A percentile compares a stretch with the other conserved stretches of the same genome.
These are phyloP conservation scores for Ferdinandea cuprea DNA, from an alignment of 2,888 invertebrate species.

Conservation along the genomic window DNA sequence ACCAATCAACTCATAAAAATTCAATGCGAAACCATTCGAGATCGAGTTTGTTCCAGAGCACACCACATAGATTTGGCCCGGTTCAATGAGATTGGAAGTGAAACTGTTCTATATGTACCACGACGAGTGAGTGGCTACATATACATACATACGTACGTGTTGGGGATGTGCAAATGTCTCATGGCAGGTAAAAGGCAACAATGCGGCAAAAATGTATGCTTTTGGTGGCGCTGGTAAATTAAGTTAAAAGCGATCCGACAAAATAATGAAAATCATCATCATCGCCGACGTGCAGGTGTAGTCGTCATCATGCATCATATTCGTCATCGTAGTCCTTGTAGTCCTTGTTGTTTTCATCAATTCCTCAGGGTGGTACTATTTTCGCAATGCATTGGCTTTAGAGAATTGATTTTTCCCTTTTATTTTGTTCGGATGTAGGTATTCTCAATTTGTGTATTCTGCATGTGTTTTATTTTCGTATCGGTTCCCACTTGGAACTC, in stretches of 20 bases:
- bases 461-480: slow-evolving; percentile 1
- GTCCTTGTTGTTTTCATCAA: slow-evolving; percentile 19
- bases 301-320: background rate
- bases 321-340: slow-evolving; percentile 14
- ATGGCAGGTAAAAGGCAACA: slow-evolving; percentile 42
- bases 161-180: slow-evolving; percentile 21
- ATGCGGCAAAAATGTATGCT: slow-evolving; percentile 53
- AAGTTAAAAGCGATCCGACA: slow-evolving; percentile 61
- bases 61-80: slow-evolving; percentile 47
- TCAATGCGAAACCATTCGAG: slow-evolving; percentile 65
- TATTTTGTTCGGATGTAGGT: slow-evolving; percentile 2
- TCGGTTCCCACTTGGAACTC: slow-evolving; percentile 15
- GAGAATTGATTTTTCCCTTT: background rate
- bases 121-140: background rate
- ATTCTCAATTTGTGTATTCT: background rate
- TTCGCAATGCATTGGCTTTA: slow-evolving; percentile 26
- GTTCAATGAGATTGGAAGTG: slow-evolving; percentile 53
- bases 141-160: background rate
- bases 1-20: slow-evolving; percentile 73
- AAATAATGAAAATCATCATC: slow-evolving; percentile 27
- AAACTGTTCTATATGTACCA: slow-evolving; percentile 39
- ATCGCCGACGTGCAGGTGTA: background rate
- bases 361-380: slow-evolving; percentile 14
- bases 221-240: slow-evolving; percentile 35
- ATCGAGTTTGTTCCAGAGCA: slow-evolving; percentile 59